A percentile compares a stretch with the other conserved stretches of the same genome.
Conservation (phyloP, 2,113 vertebrate genomes). For the Poeciliopsis retropinna region DNA sequence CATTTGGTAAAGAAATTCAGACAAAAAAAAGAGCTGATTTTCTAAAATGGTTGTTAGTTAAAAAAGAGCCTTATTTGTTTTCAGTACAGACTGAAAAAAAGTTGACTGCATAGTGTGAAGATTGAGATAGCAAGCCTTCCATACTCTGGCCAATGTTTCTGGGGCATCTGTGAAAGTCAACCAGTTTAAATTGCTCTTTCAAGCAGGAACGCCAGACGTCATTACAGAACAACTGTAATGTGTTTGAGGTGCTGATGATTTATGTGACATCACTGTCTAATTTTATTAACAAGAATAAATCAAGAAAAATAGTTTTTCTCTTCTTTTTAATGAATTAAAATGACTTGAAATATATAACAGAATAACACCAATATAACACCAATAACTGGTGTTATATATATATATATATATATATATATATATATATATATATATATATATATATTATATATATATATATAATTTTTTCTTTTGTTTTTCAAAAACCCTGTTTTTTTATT, state of each 20-base stretch:
- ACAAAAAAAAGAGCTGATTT: not conserved
- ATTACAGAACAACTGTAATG: not conserved
- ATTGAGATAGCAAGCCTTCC: too few species aligned
- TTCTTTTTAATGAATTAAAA: not conserved
- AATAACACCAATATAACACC: too few species aligned
- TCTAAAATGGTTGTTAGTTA: too few species aligned
- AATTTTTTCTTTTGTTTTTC: too few species aligned
- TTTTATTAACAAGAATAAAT: not conserved
- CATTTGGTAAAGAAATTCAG: not conserved
- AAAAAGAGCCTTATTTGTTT: too few species aligned
- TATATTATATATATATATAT: not conserved
- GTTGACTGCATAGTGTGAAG: too few species aligned
- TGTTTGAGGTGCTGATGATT: not conserved
- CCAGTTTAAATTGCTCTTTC: not conserved
- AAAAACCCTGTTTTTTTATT: slow-evolving; percentile 21
- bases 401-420: too few species aligned
- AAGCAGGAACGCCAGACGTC: not conserved
- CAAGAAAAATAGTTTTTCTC: not conserved
- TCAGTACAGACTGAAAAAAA: too few species aligned
- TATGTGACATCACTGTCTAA: not conserved
- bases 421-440: too few species aligned
- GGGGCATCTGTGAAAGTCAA: not conserved
- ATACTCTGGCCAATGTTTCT: not conserved
- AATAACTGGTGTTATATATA: too few species aligned
- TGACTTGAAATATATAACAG: too few species aligned